Conservation (phyloP, 92 coral and sea anemone genomes). For the Pocillopora grandis region DNA sequence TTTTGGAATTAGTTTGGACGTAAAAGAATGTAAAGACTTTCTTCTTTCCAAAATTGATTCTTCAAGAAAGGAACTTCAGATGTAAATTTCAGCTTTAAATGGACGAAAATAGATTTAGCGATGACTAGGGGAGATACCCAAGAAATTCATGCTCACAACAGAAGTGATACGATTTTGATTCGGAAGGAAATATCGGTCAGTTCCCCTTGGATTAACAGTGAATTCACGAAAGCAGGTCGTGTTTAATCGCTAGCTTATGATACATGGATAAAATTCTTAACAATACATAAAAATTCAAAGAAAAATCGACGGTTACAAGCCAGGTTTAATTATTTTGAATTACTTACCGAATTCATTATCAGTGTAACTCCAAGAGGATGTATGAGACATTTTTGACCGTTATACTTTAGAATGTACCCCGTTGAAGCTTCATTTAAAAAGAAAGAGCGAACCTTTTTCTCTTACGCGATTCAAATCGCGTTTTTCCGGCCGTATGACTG, state of each 20-base stretch:
- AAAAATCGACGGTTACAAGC: background rate
- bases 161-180: too few species aligned
- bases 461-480: background rate
- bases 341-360: conserved; percentile 75
- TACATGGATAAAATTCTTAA: background rate
- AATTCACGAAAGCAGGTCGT: background rate
- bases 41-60: background rate
- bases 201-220: background rate
- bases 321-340: background rate
- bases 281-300: background rate
- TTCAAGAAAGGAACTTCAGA: background rate
- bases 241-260: too few species aligned
- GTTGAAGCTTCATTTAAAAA: background rate
- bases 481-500: background rate
- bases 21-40: background rate
- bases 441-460: too few species aligned
- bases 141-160: too few species aligned
- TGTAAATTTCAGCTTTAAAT: too few species aligned
- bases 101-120: too few species aligned
- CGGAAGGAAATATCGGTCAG: background rate
- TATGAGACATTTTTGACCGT: conserved; percentile 9
- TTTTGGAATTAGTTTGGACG: background rate
- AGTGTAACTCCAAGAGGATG: conserved; percentile 73
- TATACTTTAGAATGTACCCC: background rate
- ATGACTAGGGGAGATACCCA: too few species aligned